These are phyloP conservation scores for Petrocephalus zakoni DNA, from an alignment of 2,113 vertebrate species.

Conservation along the genomic window DNA sequence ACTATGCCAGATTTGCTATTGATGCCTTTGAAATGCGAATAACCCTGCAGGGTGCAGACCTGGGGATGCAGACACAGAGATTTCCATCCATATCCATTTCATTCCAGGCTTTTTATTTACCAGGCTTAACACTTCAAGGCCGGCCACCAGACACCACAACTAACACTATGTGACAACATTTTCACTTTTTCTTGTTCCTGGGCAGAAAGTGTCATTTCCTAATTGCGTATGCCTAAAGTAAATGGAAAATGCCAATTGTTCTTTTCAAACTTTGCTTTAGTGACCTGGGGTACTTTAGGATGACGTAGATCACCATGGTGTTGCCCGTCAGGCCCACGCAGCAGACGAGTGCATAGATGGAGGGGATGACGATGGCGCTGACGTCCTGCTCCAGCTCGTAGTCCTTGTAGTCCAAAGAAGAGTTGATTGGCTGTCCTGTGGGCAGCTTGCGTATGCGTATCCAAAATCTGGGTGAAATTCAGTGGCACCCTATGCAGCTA, in stretches of 20 bases:
- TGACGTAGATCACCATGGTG: slow-evolving; percentile 43
- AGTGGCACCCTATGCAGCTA: not conserved
- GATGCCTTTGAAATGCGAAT: slow-evolving; percentile 4
- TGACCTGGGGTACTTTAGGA: slow-evolving; percentile 28
- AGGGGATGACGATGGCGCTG: slow-evolving; percentile 33
- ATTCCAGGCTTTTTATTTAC: not conserved
- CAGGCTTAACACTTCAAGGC: not conserved
- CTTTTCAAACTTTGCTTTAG: no score
- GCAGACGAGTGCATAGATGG: slow-evolving; percentile 40
- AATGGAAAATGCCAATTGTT: no score
- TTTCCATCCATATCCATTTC: not conserved
- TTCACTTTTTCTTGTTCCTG: no score
- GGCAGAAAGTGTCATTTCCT: no score
- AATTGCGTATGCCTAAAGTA: no score
- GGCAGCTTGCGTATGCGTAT: no score
- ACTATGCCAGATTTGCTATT: not conserved
- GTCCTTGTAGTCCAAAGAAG: slow-evolving; percentile 15
- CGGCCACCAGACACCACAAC: not conserved
- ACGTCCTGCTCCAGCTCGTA: not conserved
- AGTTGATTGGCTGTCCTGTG: not conserved
- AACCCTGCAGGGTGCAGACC: not conserved
- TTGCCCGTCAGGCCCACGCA: slow-evolving; percentile 39
- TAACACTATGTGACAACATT: not conserved
- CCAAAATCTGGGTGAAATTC: not conserved
- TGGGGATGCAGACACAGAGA: not conserved